Evolutionary conservation across 2,888 invertebrate genomes (phyloP), one percentile per base, ranked within the genome.

Genomic region (Cheiracanthium punctorium): DNA sequence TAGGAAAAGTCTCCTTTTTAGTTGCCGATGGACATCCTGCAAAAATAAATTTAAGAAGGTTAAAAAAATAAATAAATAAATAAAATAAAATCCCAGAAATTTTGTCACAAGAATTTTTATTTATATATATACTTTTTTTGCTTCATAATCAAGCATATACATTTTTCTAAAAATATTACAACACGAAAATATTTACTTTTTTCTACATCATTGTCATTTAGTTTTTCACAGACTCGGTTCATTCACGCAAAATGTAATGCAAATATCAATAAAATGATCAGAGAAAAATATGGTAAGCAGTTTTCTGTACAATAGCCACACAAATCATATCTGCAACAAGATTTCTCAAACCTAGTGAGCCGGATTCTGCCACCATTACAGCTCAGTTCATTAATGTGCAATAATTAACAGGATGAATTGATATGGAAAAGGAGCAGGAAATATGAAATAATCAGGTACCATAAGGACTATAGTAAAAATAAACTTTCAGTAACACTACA

Each of bases 141-240:
- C 79, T 85, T 80, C 74, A 85, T 85, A 74, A 85, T 85, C 84
- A 85, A 85, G 84, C 84, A 85, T 85, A 85, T 85, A 85, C 84
- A 85, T 79, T 85, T 85, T 85, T 85, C 84, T 85, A 85, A 85
- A 85, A 85, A 85, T 85, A 85, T 85, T 85, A 85, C 84, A 85
- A 85, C 84, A 85, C 79, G 79, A 85, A 85, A 85, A 85, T 85
- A 85, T 85, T 85, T 73, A 84, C 82, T 85, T 85, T 80, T 64
- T 73, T 84, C 84, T 85, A 85, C 79, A 43, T 85, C 79, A 84
- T 79, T 79, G 79, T 79, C 74, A 72, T 84, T 84, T 65, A 79
- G 58, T 58, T 24, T 12, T 58, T 58, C 43, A 48, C 7, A 48
- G 65, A 67, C 67, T 32, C 64, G n/a, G 37, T 71, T 82, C 64